Evolutionary conservation across 1,140 invertebrate species (phyloP).

Genomic region (Chrysopa pallens): DNA sequence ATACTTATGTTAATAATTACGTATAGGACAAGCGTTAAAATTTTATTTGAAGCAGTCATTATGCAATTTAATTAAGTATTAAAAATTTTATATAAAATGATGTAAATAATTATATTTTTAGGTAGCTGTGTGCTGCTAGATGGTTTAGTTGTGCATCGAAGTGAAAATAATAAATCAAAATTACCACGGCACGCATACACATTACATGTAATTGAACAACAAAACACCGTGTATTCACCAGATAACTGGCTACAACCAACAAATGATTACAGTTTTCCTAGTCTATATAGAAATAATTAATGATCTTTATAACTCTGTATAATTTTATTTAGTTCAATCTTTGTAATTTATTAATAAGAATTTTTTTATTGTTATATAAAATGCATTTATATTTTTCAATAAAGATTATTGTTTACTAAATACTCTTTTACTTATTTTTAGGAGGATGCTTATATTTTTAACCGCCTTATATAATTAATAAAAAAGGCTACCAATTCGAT

Average conservation of each 20-base stretch:
- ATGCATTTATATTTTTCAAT: no score
- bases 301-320: background rate
- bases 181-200: slow-evolving; percentile 87
- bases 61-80: no score
- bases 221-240: slow-evolving; percentile 52
- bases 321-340: background rate
- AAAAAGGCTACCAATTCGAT: no score
- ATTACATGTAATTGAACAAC: slow-evolving; percentile 79
- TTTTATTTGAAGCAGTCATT: no score
- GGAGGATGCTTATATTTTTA: no score
- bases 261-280: slow-evolving; percentile 34
- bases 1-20: no score
- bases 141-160: slow-evolving; percentile 85
- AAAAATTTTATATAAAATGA: no score
- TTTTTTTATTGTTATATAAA: background rate
- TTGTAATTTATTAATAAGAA: background rate
- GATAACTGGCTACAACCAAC: slow-evolving; percentile 75
- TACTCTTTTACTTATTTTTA: no score
- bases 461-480: no score
- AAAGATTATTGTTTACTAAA: no score
- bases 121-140: slow-evolving; percentile 80
- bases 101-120: slow-evolving; percentile 22
- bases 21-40: no score
- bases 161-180: slow-evolving; percentile 64
- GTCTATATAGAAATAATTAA: slow-evolving; percentile 31